Percentiles rank a stretch among this genome's conserved stretches.
Conservation (phyloP, 2,113 vertebrate species). For the Chiloscyllium plagiosum region DNA sequence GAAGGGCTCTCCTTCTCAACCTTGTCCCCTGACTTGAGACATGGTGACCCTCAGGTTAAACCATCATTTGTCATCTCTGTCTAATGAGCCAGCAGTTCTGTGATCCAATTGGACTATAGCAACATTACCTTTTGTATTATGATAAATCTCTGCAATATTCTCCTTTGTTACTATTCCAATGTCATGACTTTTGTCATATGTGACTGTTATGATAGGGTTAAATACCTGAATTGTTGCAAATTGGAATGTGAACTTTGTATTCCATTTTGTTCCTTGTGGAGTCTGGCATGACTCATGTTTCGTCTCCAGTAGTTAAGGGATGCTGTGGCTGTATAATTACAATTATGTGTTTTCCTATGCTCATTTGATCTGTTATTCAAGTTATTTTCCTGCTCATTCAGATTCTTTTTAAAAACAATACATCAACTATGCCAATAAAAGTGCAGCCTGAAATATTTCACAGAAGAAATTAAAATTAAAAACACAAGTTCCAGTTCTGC, state of each 20-base stretch:
- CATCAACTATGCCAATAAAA: background rate
- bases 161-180: background rate
- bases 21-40: too few species aligned
- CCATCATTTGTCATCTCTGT: too few species aligned
- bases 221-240: background rate
- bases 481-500: background rate
- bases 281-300: background rate
- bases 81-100: too few species aligned
- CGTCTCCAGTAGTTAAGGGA: background rate
- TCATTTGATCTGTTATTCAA: background rate
- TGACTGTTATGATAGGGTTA: background rate
- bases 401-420: background rate
- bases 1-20: too few species aligned
- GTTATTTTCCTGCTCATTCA: background rate
- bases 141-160: background rate
- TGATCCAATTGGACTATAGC: too few species aligned
- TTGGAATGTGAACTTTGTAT: background rate
- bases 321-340: background rate
- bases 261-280: background rate
- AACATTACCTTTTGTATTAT: background rate
- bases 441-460: background rate
- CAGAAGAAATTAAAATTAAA: background rate
- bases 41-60: too few species aligned
- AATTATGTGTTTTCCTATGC: background rate
- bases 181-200: background rate